Base-by-base conservation (phyloP, 1,140 invertebrate species). In the Bombus waltoni region DNA sequence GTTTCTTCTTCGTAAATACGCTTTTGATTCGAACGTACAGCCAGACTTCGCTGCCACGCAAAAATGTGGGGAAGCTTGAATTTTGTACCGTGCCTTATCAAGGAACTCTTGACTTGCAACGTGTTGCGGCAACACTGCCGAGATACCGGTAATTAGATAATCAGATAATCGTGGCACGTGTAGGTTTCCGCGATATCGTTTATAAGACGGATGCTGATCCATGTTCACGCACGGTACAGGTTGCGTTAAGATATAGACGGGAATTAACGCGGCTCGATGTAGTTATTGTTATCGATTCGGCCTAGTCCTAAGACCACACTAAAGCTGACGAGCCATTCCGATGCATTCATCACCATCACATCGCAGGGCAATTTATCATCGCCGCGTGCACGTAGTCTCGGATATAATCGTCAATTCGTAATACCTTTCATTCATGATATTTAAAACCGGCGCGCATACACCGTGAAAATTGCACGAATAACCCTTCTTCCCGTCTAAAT, bases 201-300 rank as follows among this genome's bases (percentile, higher is more conserved):
- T 13, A 4, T 13, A 42, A 35, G 74, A 28, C 40, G 25, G 47
- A 76, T 76, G 74, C 25, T 18, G 47, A 76, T 53, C 35, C 28
- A n/a, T 38, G 53, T 59, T 76, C 59, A 76, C 22, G 35, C 9
- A 22, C 10, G 35, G 38, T 35, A n/a, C 1, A 57, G n/a, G 25
- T 25, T 57, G 59, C 44, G 38, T 42, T 47, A 73, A 72, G 38
- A n/a, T n/a, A 72, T 6, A 8, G 70, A 13, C 44, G 53, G 62
- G 74, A 83, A 79, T 84, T 76, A 86, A 89, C 72, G 62, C 77
- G 76, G 73, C 77, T 62, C 9, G 57, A 87, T 89, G 86, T 82
- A 91, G 91, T 91, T 90, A 91, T 92, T 90, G 88, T 88, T 92
- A 91, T 92, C 91, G 91, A 92, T 92, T 92, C 89, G 89, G 87